A percentile compares a stretch with the other conserved stretches of the same genome.
These are phyloP conservation scores for Netelia melanura DNA, from an alignment of 2,888 invertebrate species.

Conservation along the genomic window DNA sequence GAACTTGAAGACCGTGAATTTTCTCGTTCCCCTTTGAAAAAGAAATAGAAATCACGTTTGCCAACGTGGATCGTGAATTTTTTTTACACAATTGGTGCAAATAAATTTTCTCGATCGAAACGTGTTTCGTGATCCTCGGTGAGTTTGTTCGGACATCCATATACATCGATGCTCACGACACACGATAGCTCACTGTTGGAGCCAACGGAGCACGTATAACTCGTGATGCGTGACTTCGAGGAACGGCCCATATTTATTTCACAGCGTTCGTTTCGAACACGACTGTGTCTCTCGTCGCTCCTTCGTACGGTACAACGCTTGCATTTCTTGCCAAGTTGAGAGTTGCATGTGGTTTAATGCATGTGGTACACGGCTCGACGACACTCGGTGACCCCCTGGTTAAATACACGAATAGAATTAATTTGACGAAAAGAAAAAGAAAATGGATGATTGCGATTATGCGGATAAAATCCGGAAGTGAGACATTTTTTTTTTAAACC, in stretches of 20 bases:
- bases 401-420: background rate
- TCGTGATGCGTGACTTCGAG: conserved; percentile 72
- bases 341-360: background rate
- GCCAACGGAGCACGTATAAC: conserved; percentile 31
- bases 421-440: background rate
- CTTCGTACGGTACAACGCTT: conserved; percentile 38
- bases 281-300: conserved; percentile 3
- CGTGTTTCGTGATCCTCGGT: background rate
- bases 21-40: no score
- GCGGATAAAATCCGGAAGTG: background rate
- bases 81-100: background rate
- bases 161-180: conserved; percentile 63
- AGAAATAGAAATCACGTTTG: no score
- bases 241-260: conserved; percentile 74
- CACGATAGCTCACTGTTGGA: conserved; percentile 47
- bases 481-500: conserved; percentile 10
- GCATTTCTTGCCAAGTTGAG: conserved; percentile 32
- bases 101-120: background rate
- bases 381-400: background rate
- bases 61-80: background rate
- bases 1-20: background rate
- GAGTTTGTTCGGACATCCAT: background rate
- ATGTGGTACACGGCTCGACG: background rate
- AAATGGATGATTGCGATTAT: background rate
- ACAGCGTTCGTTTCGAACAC: conserved; percentile 15